Conservation (phyloP, 2,797 vertebrate genomes). For the Falco rusticolus region DNA sequence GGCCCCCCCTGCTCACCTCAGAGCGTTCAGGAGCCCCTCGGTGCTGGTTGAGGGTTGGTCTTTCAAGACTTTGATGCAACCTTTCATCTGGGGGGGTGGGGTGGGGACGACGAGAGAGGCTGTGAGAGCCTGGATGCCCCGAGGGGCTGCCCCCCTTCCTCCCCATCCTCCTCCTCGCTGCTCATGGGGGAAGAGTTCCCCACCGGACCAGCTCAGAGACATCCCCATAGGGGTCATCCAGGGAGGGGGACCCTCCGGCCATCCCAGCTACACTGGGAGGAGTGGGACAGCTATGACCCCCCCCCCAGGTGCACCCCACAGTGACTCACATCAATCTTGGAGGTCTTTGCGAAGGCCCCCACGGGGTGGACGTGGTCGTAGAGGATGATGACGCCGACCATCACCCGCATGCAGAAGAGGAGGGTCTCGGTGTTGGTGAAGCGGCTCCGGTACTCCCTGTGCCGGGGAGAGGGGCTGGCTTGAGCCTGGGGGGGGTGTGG, state of each 20-base stretch:
- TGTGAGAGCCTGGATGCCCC: rapidly evolving
- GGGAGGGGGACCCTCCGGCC: rapidly evolving
- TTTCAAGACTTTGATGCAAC: constrained; percentile 94
- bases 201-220: background rate
- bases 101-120: background rate
- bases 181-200: background rate
- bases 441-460: constrained; percentile 89
- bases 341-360: constrained; percentile 92
- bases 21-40: constrained; percentile 90
- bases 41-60: constrained; percentile 92
- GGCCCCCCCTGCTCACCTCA: constrained; percentile 76
- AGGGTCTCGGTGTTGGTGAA: constrained; percentile 94
- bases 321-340: constrained; percentile 89
- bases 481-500: background rate
- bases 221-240: background rate
- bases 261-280: rapidly evolving
- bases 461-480: background rate
- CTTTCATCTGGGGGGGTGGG: constrained; percentile 85
- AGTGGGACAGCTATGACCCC: rapidly evolving
- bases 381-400: constrained; percentile 93
- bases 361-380: constrained; percentile 93
- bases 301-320: rapidly evolving
- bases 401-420: constrained; percentile 93
- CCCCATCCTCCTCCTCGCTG: background rate
- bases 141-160: background rate